Evolutionary conservation across 2,888 invertebrate genomes (phyloP).

Genomic region (Electrophaes corylata): DNA sequence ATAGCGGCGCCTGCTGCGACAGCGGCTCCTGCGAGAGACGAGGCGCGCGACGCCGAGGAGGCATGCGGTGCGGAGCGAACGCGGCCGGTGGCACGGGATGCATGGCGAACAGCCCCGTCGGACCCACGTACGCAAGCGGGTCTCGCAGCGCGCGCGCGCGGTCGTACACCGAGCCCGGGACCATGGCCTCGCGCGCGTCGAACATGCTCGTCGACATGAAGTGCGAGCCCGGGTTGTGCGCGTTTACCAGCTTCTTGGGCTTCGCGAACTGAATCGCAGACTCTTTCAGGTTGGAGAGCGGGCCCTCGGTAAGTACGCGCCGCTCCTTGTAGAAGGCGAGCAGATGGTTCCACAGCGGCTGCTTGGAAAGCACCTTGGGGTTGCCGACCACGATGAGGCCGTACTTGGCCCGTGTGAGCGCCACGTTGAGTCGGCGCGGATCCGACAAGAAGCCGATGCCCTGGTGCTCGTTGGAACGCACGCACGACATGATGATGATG

Average conservation of each 20-base stretch:
- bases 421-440: conserved; percentile 98
- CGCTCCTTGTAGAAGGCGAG: conserved; percentile 99
- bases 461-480: conserved; percentile 98
- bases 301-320: conserved; percentile 98
- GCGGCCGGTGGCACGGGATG: conserved; percentile 96
- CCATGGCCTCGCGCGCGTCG: conserved; percentile 97
- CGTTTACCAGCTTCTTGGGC: conserved; percentile 97
- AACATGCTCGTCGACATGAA: conserved; percentile 99
- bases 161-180: conserved; percentile 97
- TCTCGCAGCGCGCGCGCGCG: conserved; percentile 93
- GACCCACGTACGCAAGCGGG: conserved; percentile 96
- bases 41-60: conserved; percentile 80
- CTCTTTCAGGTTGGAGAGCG: conserved; percentile 97
- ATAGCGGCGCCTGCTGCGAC: conserved; percentile 88
- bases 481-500: conserved; percentile 99
- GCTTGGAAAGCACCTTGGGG: conserved; percentile 99
- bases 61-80: conserved; percentile 96
- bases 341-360: conserved; percentile 99
- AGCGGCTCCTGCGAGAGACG: conserved; percentile 88
- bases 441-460: conserved; percentile 99
- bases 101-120: conserved; percentile 89
- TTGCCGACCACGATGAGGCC: conserved; percentile 99
- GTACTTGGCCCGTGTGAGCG: conserved; percentile 98
- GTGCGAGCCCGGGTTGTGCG: conserved; percentile 97
- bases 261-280: conserved; percentile 98